Base-by-base conservation (phyloP, 2,113 vertebrate genomes). In the Cololabis saira region DNA sequence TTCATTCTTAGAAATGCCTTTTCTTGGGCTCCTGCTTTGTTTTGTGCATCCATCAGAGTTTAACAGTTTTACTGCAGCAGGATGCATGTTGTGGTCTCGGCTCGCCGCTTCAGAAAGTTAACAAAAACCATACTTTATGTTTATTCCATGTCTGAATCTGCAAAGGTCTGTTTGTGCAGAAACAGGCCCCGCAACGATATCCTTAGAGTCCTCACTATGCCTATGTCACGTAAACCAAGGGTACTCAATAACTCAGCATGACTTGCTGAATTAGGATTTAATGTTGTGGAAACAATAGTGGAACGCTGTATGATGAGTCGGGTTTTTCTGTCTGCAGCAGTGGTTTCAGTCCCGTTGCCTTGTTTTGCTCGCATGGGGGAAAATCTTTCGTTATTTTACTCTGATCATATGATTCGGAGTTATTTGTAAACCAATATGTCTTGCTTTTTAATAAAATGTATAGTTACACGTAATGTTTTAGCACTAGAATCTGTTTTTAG, bases 241-340 rank as follows among this genome's bases (percentile, higher is more conserved):
- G 19, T 40, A 60, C 56, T 71, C 60, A 55, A 58, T 63, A 41
- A 27, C 45, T 73, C 61, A 71, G 49, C 74, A 42, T 63, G 67
- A 75, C 67, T 30, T 62, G 60, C 30, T 74, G 71, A 76, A 86
- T 79, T 84, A 71, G 59, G 57, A 30, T 84, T 85, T 84, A 84
- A 86, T 85, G 78, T 83, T 13, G 70, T 83, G 86, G 83, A 88
- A 90, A 85, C 68, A 76, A 80, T 69, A 44, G 82, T 43, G 60
- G 50, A 85, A 89, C 81, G 74, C 68, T 80, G 77, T 78, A 83
- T 79, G 81, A 85, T 76, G 81, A 76, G 15, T 42, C 4, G 7
- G 48, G 30, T 21, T 52, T n/a, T 40, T 55, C 43, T 77, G 72
- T 67, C 72, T 71, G 19, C 33, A 40, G n/a, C 30, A 19, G 49